Conservation (phyloP, 2,888 invertebrate species). For the Melanchra persicariae region DNA sequence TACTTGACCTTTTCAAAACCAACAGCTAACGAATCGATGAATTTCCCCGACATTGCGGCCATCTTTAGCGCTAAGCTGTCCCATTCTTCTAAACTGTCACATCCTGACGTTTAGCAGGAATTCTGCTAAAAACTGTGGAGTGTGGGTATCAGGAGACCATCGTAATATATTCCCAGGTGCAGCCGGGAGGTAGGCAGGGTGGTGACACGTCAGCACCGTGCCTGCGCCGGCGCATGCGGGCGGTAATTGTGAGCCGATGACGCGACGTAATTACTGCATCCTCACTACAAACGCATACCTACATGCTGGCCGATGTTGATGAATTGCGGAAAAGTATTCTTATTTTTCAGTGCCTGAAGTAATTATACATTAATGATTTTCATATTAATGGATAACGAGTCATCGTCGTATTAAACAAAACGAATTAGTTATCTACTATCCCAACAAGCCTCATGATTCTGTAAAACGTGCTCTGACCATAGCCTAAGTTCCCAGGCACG, state of each 20-base stretch:
- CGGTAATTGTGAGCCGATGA: slow-evolving; percentile 48
- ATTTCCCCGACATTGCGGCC: slow-evolving; percentile 1
- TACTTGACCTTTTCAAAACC: slow-evolving; percentile 10
- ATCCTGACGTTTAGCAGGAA: slow-evolving; percentile 1
- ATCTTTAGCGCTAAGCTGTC: not conserved
- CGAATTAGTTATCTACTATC: not conserved
- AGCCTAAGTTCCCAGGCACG: not conserved
- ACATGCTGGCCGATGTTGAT: slow-evolving; percentile 9
- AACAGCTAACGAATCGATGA: slow-evolving; percentile 12
- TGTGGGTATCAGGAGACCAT: slow-evolving; percentile 27
- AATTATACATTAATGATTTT: not conserved
- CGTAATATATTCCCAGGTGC: slow-evolving; percentile 59
- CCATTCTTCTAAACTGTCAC: slow-evolving; percentile 27
- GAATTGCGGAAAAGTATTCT: slow-evolving; percentile 1
- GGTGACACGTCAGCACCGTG: slow-evolving; percentile 26
- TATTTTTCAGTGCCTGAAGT: not conserved
- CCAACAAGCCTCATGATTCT: not conserved
- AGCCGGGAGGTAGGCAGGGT: slow-evolving; percentile 19
- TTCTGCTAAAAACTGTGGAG: slow-evolving; percentile 8
- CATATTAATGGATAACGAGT: too few relatives aligned
- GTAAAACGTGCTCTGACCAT: not conserved
- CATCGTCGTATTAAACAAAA: not conserved
- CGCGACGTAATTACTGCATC: slow-evolving; percentile 46
- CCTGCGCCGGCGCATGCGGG: slow-evolving; percentile 55
- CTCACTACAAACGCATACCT: not conserved